phyloP scores from a whole-genome alignment of 2,113 vertebrate genomes.

The Myocastor coypus region DNA sequence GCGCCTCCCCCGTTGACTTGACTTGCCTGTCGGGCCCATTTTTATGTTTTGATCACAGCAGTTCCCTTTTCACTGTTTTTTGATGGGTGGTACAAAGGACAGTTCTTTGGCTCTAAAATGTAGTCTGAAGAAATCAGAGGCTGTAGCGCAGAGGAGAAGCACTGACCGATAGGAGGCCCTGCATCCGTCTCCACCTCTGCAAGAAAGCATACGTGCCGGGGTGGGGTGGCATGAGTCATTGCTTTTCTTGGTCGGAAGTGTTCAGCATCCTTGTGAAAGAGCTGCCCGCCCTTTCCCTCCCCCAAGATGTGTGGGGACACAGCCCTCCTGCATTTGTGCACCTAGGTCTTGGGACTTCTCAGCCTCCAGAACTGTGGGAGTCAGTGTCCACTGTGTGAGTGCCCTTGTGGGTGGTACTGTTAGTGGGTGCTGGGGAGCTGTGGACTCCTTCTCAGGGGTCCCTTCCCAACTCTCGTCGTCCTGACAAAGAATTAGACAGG shows the following conservation, averaged over 20 bases:
- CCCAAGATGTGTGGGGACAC: no score
- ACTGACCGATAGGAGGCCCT: neutral
- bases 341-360: neutral
- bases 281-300: no score
- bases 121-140: neutral
- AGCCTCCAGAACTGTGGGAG: neutral
- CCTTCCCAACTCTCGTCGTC: neutral
- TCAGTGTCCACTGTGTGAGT: neutral
- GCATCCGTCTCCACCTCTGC: neutral
- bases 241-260: neutral
- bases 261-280: no score
- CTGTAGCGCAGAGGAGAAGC: neutral
- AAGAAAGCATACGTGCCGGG: neutral
- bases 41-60: neutral
- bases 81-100: neutral
- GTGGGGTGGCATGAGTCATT: neutral
- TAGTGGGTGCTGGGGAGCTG: neutral
- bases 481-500: neutral
- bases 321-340: no score
- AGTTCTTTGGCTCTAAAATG: neutral
- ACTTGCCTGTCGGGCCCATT: neutral
- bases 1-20: no score
- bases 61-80: neutral
- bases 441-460: neutral
- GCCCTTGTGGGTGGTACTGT: no score